Evolutionary conservation across 2,113 vertebrate genomes (phyloP), one percentile per base, ranked within the genome.

Genomic region (Chaetorhynchus papuensis): DNA sequence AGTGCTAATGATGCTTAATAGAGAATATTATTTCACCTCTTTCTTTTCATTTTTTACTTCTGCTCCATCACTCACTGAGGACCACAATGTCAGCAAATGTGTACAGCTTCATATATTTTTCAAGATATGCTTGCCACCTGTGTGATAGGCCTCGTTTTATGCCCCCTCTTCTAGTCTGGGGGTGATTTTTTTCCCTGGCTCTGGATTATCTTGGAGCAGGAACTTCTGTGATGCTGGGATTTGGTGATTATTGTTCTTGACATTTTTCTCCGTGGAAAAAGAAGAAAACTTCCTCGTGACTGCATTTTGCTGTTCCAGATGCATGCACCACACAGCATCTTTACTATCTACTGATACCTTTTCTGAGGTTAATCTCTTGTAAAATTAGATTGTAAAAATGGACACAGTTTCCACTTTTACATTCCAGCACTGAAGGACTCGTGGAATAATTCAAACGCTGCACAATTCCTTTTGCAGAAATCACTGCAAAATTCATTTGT

Each of bases 301-400:
- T 59, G 63, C 87, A 57, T 95, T 94, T 89, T 90, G 56, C 74
- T 69, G 75, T 97, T 97, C 79, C 87, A 94, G 91, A 93, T 37
- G 6, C 71, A 53, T 81, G 77, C 74, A 53, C 64, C 22, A 33
- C 12, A 6, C 54, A 66, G 69, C 44, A 87, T 95, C 96, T 96
- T 95, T 92, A 63, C 92, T 87, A 39, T 90, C 70, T 84, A 83
- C 94, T 88, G 92, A 94, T 95, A 85, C 87, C 74, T 68, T 97
- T 96, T 93, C 94, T 92, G 93, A 96, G 97, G 95, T 97, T 97
- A 97, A 97, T 97, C 97, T 97, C 64, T 98, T 97, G 96, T 98
- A 98, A 98, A 98, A 97, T 98, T 97, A 97, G 95, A 96, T 93
- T 96, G 96, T 97, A 96, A 97, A 98, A 96, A 94, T 7, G 95